phyloP scores from a whole-genome alignment of 2,888 invertebrate species.

The Apamea sordens region DNA sequence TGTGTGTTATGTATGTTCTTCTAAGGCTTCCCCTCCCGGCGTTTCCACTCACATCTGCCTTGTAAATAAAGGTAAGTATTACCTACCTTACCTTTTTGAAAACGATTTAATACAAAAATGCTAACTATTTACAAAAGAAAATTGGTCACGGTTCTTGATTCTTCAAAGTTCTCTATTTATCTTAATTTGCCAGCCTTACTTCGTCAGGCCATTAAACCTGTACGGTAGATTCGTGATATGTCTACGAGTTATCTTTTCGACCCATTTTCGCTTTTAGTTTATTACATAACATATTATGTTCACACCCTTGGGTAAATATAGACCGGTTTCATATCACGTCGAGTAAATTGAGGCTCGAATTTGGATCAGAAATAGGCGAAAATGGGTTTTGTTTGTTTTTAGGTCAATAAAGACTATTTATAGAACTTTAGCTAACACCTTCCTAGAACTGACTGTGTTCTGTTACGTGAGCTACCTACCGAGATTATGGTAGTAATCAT shows the following conservation, averaged over 20 bases:
- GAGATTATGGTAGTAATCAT: neutral
- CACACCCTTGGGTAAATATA: conserved; percentile 45
- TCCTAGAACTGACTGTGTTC: neutral
- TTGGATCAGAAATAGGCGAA: conserved; percentile 20
- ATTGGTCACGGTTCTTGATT: neutral
- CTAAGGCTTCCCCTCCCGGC: neutral
- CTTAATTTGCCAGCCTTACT: conserved; percentile 6
- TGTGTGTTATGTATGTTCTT: neutral
- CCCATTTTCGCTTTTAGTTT: conserved; percentile 27
- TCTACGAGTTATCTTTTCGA: conserved; percentile 38
- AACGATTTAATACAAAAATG: neutral
- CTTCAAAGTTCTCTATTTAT: conserved; percentile 13
- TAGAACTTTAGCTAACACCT: neutral
- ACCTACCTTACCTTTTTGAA: neutral
- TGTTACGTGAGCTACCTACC: neutral
- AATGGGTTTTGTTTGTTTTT: conserved; percentile 15
- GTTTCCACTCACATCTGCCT: neutral
- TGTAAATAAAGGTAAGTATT: neutral
- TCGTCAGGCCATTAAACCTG: conserved; percentile 50
- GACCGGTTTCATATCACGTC: conserved; percentile 9
- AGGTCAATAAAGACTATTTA: neutral
- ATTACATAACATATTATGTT: conserved; percentile 34
- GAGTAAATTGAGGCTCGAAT: conserved; percentile 18
- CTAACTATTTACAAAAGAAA: neutral
- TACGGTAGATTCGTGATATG: conserved; percentile 64